These are phyloP conservation scores for Drosophila mimetica DNA, from an alignment of 2,888 invertebrate species.

Conservation along the genomic window DNA sequence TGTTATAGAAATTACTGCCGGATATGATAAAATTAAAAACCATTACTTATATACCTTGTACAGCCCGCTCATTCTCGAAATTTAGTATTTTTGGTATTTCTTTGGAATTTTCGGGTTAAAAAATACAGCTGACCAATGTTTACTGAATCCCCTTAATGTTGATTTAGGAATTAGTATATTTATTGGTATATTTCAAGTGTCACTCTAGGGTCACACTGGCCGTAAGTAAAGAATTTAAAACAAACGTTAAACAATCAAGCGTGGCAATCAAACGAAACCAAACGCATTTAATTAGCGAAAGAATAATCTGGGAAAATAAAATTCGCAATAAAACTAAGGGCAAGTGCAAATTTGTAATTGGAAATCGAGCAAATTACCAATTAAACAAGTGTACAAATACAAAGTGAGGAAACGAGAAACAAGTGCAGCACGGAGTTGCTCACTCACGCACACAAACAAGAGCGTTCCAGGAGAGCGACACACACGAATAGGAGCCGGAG, in stretches of 20 bases:
- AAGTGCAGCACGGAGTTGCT: slow-evolving; percentile 2
- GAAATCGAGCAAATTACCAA: too few relatives aligned
- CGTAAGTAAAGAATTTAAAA: neutral
- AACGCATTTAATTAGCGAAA: neutral
- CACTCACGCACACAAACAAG: neutral
- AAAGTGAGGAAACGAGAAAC: neutral
- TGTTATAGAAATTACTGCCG: too few relatives aligned
- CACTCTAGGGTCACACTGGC: neutral
- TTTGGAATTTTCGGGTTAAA: too few relatives aligned
- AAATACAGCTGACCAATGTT: too few relatives aligned
- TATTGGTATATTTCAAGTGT: neutral
- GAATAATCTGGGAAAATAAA: too few relatives aligned
- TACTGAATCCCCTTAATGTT: too few relatives aligned
- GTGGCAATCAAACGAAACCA: slow-evolving; percentile 4
- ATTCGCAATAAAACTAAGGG: neutral
- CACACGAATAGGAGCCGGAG: slow-evolving; percentile 7
- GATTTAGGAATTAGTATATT: neutral
- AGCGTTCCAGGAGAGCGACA: slow-evolving; percentile 14
- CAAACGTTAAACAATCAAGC: slow-evolving; percentile 4
- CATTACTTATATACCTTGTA: too few relatives aligned
- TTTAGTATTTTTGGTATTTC: too few relatives aligned
- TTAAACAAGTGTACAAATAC: neutral
- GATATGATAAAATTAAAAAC: too few relatives aligned
- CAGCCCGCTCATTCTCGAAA: too few relatives aligned
- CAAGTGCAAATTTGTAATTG: neutral